phyloP scores from a whole-genome alignment of 2,888 invertebrate genomes.

The Agrotis puta region DNA sequence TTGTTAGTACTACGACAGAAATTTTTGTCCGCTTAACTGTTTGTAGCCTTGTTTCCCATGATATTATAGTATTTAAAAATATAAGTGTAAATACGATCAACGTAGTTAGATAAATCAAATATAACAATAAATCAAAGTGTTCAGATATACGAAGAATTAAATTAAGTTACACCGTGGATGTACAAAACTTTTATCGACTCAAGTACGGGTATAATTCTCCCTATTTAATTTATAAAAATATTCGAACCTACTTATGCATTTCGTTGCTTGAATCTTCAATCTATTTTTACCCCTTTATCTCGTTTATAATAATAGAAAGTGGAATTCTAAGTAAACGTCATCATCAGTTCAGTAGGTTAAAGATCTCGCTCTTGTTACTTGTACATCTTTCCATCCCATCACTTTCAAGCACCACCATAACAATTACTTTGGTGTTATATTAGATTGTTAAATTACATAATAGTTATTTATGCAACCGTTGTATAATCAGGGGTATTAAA shows the following conservation, averaged over 20 bases:
- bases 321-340: not conserved
- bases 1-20: not conserved
- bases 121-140: not conserved
- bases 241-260: too few species aligned
- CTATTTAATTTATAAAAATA: too few species aligned
- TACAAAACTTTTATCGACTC: too few species aligned
- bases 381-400: constrained; percentile 15
- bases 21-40: not conserved
- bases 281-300: not conserved
- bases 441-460: constrained; percentile 48
- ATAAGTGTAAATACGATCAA: not conserved
- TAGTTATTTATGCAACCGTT: too few species aligned
- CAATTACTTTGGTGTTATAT: constrained; percentile 40
- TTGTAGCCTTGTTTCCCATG: constrained; percentile 8
- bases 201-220: too few species aligned
- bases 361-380: not conserved
- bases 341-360: constrained; percentile 30
- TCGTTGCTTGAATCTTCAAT: not conserved
- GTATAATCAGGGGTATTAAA: too few species aligned
- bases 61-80: not conserved
- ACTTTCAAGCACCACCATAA: constrained; percentile 20
- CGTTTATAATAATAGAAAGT: not conserved
- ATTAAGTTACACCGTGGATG: too few species aligned
- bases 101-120: not conserved
- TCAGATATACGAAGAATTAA: not conserved